phyloP scores from a whole-genome alignment of 2,888 invertebrate genomes.

The Lamproptera curius region DNA sequence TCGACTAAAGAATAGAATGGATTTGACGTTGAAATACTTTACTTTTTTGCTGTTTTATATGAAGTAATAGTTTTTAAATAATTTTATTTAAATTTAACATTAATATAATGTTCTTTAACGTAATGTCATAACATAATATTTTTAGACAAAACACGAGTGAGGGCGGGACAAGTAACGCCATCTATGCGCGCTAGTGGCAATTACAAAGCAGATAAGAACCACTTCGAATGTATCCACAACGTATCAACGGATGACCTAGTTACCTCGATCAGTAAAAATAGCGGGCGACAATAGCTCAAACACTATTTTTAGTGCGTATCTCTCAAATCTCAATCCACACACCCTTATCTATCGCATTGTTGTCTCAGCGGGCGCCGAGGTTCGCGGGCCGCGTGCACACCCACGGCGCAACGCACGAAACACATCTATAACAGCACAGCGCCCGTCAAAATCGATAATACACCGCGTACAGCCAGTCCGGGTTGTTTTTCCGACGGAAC shows the following conservation, averaged over 20 bases:
- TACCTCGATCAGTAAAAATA: conserved; percentile 72
- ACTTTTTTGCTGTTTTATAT: not conserved
- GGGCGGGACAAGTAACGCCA: conserved; percentile 31
- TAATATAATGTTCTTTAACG: not conserved
- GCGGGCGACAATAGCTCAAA: conserved; percentile 72
- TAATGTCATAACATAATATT: no score
- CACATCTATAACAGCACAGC: conserved; percentile 34
- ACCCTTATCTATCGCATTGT: conserved; percentile 49
- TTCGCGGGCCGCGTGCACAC: conserved; percentile 27
- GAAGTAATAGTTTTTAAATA: not conserved
- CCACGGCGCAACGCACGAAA: conserved; percentile 51
- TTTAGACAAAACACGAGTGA: not conserved
- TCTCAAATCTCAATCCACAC: conserved; percentile 57
- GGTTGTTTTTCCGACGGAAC: conserved; percentile 50
- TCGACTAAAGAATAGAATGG: not conserved
- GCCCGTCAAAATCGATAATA: conserved; percentile 40
- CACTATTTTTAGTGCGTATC: conserved; percentile 73
- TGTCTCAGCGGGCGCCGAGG: conserved; percentile 27
- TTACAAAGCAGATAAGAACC: conserved; percentile 34
- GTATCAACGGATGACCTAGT: conserved; percentile 65
- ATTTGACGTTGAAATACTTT: not conserved
- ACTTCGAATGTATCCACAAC: conserved; percentile 30
- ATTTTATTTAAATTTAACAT: not conserved
- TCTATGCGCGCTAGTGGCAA: conserved; percentile 29
- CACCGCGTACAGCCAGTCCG: conserved; percentile 44